phyloP scores from a whole-genome alignment of 2,888 invertebrate species.

The Tenthredo livida region DNA sequence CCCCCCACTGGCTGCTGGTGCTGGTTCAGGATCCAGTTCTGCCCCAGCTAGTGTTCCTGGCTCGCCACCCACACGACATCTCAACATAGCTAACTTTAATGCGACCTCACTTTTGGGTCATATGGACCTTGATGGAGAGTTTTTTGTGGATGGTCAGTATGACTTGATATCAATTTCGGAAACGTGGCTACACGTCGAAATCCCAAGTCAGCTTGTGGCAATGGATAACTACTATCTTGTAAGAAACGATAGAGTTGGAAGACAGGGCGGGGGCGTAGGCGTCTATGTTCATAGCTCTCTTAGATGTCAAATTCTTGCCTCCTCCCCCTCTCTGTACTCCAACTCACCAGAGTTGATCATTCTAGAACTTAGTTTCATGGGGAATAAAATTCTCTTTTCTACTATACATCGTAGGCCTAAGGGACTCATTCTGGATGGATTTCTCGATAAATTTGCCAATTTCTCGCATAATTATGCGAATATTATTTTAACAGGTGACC shows the following conservation, averaged over 20 bases:
- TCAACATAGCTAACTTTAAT: neutral
- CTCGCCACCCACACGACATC: neutral
- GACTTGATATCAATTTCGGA: neutral
- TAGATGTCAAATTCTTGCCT: neutral
- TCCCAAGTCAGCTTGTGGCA: neutral
- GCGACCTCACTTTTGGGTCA: neutral
- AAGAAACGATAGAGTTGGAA: neutral
- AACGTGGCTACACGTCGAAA: neutral
- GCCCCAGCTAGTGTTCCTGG: neutral
- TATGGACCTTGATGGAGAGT: neutral
- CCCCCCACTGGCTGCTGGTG: no score
- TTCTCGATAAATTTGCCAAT: no score
- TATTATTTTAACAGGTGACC: no score
- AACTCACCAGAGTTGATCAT: no score
- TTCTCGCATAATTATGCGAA: no score
- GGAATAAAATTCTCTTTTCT: no score
- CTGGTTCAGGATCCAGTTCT: no score
- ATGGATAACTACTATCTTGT: neutral
- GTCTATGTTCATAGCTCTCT: neutral
- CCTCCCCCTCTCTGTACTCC: neutral
- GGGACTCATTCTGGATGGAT: no score
- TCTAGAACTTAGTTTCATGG: no score
- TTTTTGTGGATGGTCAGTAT: neutral
- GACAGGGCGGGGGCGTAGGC: neutral
- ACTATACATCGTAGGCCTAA: no score